Evolutionary conservation across 2,888 invertebrate genomes (phyloP).

Genomic region (Cosmia pyralina): DNA sequence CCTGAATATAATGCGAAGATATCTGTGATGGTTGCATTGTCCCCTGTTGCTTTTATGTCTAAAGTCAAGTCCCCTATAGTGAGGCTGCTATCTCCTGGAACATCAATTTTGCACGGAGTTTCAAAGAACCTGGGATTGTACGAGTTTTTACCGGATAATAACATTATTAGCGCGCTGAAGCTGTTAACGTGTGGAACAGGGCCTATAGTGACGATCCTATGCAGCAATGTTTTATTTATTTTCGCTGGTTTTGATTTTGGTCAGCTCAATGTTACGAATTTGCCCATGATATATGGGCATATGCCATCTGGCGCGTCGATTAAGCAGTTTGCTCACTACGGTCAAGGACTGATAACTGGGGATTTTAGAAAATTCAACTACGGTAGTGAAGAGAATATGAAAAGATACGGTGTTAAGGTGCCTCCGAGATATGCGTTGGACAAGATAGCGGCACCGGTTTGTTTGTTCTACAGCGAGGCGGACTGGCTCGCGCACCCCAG

Average conservation of each 20-base stretch:
- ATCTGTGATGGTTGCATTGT: conserved; percentile 88
- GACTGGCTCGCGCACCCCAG: conserved; percentile 92
- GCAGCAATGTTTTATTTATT: conserved; percentile 91
- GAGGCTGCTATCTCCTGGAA: conserved; percentile 74
- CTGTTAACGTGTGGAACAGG: conserved; percentile 82
- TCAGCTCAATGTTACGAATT: conserved; percentile 90
- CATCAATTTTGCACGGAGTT: conserved; percentile 68
- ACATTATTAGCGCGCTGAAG: conserved; percentile 85
- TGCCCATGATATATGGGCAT: conserved; percentile 89
- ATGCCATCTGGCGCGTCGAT: conserved; percentile 89
- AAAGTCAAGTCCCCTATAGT: conserved; percentile 79
- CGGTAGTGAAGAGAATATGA: conserved; percentile 72
- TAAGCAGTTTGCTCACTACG: conserved; percentile 89
- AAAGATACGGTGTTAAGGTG: conserved; percentile 71
- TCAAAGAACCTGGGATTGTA: conserved; percentile 85
- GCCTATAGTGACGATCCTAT: conserved; percentile 86
- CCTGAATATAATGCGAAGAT: conserved; percentile 90
- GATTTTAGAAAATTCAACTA: conserved; percentile 79
- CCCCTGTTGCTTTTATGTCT: conserved; percentile 90
- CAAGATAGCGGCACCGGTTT: conserved; percentile 76
- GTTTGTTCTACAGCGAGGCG: conserved; percentile 83
- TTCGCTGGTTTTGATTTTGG: conserved; percentile 89
- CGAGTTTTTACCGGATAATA: conserved; percentile 92
- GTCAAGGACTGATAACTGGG: conserved; percentile 82
- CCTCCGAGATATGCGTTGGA: conserved; percentile 79